Conservation (phyloP, 2,888 invertebrate genomes). For the Caenorhabditis afra region DNA sequence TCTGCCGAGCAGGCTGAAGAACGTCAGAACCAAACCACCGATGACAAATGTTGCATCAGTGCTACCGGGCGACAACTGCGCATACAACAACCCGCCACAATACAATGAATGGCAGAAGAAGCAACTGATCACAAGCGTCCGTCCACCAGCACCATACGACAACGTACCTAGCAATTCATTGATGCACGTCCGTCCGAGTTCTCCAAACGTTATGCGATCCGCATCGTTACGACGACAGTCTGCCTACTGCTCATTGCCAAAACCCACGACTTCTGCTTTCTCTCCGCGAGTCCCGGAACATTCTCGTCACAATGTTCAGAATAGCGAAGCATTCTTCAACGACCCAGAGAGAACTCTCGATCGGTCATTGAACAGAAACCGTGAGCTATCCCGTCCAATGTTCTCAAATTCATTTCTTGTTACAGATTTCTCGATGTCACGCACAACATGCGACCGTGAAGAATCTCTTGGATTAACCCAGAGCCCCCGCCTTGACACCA, state of each 20-base stretch:
- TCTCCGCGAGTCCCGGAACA: conserved; percentile 29
- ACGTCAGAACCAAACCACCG: conserved; percentile 42
- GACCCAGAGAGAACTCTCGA: conserved; percentile 36
- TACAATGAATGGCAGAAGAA: conserved; percentile 54
- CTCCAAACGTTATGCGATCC: conserved; percentile 27
- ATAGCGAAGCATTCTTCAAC: conserved; percentile 30
- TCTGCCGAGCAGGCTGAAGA: conserved; percentile 54
- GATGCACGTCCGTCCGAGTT: conserved; percentile 23
- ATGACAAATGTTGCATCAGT: conserved; percentile 39
- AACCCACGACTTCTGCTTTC: background rate
- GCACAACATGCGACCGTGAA: conserved; percentile 59
- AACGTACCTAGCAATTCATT: conserved; percentile 58
- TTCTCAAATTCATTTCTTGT: background rate
- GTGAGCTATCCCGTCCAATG: conserved; percentile 16
- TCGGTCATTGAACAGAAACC: conserved; percentile 29
- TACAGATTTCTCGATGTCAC: conserved; percentile 51
- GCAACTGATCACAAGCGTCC: conserved; percentile 9
- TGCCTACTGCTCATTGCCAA: conserved; percentile 49
- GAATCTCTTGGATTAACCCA: conserved; percentile 61
- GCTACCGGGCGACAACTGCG: conserved; percentile 48
- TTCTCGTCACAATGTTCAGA: conserved; percentile 6
- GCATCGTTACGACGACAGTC: conserved; percentile 31
- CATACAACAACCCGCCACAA: conserved; percentile 41
- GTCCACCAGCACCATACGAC: conserved; percentile 59
- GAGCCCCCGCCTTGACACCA: conserved; percentile 53